These are phyloP conservation scores for Ecdyonurus torrentis DNA, from an alignment of 2,888 invertebrate species.

Conservation along the genomic window DNA sequence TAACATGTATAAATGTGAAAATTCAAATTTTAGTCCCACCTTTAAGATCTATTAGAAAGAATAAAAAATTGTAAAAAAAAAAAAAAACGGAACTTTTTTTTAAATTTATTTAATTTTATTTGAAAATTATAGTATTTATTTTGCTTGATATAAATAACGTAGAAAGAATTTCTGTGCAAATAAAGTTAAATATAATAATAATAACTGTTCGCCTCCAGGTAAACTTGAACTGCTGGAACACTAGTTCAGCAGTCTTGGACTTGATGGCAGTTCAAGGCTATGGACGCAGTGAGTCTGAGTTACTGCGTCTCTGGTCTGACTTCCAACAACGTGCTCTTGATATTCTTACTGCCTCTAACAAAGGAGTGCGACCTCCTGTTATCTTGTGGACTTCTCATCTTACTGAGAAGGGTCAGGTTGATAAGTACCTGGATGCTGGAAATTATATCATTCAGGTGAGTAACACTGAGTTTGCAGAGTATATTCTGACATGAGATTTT, in stretches of 20 bases:
- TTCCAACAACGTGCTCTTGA: conserved; percentile 31
- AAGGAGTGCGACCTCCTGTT: conserved; percentile 35
- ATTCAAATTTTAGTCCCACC: too few relatives aligned
- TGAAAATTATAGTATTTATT: too few relatives aligned
- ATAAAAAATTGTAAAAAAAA: too few relatives aligned
- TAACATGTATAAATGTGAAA: background rate
- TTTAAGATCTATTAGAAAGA: background rate
- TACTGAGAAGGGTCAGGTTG: conserved; percentile 46
- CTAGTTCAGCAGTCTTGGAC: conserved; percentile 39
- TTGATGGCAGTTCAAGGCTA: conserved; percentile 18
- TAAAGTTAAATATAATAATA: background rate
- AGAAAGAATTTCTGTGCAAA: too few relatives aligned
- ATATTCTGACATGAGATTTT: too few relatives aligned
- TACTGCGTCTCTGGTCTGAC: conserved; percentile 22
- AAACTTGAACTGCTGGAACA: conserved; percentile 55
- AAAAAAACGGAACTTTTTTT: too few relatives aligned
- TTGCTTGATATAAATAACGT: too few relatives aligned
- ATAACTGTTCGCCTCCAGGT: conserved; percentile 25
- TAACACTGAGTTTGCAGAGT: too few relatives aligned
- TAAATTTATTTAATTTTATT: background rate
- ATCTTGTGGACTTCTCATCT: conserved; percentile 64
- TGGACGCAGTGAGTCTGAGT: conserved; percentile 23
- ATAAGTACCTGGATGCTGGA: conserved; percentile 45
- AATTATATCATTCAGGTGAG: conserved; percentile 57
- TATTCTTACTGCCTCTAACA: conserved; percentile 33